Evolutionary conservation across 1,140 invertebrate genomes (phyloP), one percentile per base, ranked within the genome.

Genomic region (Euwallacea fornicatus): DNA sequence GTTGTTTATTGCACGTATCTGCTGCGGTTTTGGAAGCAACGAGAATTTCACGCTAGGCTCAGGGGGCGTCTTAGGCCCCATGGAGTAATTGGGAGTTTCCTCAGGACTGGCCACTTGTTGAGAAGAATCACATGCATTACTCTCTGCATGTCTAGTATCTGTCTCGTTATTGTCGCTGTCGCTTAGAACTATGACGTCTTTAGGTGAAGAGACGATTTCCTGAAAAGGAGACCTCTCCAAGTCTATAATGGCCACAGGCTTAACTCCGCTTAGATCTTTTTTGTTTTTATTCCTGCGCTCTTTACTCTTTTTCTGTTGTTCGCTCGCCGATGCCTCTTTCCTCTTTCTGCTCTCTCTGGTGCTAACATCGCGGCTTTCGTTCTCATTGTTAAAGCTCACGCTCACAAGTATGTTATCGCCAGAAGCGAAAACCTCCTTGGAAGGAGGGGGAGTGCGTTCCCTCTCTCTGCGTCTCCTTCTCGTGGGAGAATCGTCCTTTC

Each of bases 401-500:
- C 93, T 95, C 0, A 96, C 93, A 42, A 95, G 84, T 65, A 96
- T 96, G 78, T 95, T 95, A 81, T 95, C 93, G 6, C 94, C 94
- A 33, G 93, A 94, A 0, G 93, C 92, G 78, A 95, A 95, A 0
- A 96, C 93, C 83, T 95, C 93, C 80, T 96, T 96, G 0, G 89
- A 91, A 1, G 91, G 91, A 4, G 86, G 83, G 0, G 87, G 85
- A 0, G 85, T 85, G 65, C 85, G 84, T 21, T 86, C 83, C 47
- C 84, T 78, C 62, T 84, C 82, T 43, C 80, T 83, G 74, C 77
- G 61, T 69, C 85, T 89, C 73, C 79, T 85, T 72, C 83, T 85
- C 76, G 81, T 85, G 80, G 82, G 3, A 73, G 69, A 71, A 81
- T 86, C 71, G 78, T 84, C 73, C 56, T 74, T 72, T 83, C 83